These are phyloP conservation scores for Rotaria macrura DNA, from an alignment of 2,888 invertebrate genomes.

Conservation along the genomic window DNA sequence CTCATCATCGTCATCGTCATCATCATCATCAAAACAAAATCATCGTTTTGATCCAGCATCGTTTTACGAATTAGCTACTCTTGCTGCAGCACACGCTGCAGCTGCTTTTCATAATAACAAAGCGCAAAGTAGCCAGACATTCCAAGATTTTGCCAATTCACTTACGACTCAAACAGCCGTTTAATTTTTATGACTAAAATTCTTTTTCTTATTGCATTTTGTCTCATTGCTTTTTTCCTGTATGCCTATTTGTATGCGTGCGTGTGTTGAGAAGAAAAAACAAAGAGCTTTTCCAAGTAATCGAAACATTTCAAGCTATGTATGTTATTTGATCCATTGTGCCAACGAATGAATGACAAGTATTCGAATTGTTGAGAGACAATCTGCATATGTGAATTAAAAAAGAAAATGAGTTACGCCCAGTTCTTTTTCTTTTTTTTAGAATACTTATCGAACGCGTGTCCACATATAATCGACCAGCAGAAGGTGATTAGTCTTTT, in stretches of 20 bases:
- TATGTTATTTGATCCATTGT: neutral
- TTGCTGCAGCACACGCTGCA: neutral
- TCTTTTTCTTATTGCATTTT: neutral
- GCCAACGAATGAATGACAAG: neutral
- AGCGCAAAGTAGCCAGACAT: neutral
- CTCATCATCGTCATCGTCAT: neutral
- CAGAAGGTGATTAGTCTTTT: conserved; percentile 15
- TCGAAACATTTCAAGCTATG: neutral
- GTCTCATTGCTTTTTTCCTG: neutral
- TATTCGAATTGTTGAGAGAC: neutral
- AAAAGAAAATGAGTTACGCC: neutral
- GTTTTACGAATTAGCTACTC: neutral
- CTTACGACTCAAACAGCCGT: neutral
- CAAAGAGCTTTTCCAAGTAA: neutral
- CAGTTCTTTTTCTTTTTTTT: neutral
- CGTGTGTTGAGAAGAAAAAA: neutral
- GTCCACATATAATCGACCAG: neutral
- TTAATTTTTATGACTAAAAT: neutral
- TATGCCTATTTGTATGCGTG: neutral
- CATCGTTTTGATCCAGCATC: neutral
- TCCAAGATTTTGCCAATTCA: neutral
- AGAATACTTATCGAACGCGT: neutral
- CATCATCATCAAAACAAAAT: neutral
- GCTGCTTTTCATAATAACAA: neutral
- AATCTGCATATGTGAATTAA: conserved; percentile 1